Evolutionary conservation across 2,888 invertebrate species (phyloP), one percentile per base, ranked within the genome.

Genomic region (Machimus rusticus): DNA sequence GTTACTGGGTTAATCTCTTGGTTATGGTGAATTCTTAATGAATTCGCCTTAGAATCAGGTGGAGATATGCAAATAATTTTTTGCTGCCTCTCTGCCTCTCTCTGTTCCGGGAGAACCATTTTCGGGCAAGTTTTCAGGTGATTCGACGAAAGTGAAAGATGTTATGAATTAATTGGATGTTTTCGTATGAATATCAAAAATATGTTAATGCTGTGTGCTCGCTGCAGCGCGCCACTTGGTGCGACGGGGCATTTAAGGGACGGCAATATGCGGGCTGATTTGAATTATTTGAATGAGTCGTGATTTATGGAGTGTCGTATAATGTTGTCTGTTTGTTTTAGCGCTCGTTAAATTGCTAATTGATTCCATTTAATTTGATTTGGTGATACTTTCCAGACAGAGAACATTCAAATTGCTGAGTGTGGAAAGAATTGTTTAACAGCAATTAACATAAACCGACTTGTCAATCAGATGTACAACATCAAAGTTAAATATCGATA

Each of bases 1-100:
- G 84, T 84, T 84, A 84, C 66, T 84, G 84, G 84, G 84, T 84
- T 84, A 84, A 84, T 84, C 74, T 84, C 66, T 23, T 23, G 84
- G 39, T 84, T 84, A 51, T 74, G 84, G 66, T 84, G 84, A 84
- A 84, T 84, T 84, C 66, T 46, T 66, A 84, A 84, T 84, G 84
- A 84, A 84, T 66, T 66, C 66, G 23, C 34, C 23, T 66, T 39
- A 84, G 84, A 84, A 84, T 84, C 84, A 84, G 28, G 84, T 84
- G 81, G 51, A 84, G 43, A 84, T 84, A 84, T 84, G 84, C 74
- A 84, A 84, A 84, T 84, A 34, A 28, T 84, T 39, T 66, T 57
- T 84, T 39, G 57, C 55, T 37, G 76, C 39, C 39, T 76, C 39
- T 76, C 39, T 37, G 12, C 23, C 23, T 66, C 23, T 57, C 57